phyloP scores from a whole-genome alignment of 2,113 vertebrate genomes.

The Podilymbus podiceps region DNA sequence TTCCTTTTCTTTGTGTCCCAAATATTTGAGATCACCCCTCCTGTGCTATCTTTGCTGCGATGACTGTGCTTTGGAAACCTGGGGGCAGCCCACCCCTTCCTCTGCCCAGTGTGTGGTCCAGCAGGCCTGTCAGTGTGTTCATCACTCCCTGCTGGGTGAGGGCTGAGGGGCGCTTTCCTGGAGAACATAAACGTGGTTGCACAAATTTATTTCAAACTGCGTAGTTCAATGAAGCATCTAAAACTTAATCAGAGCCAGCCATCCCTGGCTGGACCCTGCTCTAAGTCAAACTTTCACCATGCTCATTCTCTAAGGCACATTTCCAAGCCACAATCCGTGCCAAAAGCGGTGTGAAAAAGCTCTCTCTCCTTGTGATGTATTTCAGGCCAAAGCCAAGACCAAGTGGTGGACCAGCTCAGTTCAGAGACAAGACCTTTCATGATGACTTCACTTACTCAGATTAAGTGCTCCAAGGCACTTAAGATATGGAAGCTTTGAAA shows the following conservation, averaged over 20 bases:
- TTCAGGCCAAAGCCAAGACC: not conserved
- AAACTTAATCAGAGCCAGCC: not conserved
- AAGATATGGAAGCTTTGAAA: not conserved
- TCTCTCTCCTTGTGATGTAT: not conserved
- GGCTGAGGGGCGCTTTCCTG: not conserved
- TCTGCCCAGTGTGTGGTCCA: rapidly evolving
- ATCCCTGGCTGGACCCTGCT: not conserved
- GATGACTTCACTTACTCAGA: not conserved
- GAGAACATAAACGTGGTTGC: not conserved
- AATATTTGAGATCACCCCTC: not conserved
- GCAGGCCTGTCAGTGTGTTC: not conserved
- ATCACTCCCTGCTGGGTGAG: not conserved
- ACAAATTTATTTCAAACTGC: not conserved
- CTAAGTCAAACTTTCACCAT: not conserved
- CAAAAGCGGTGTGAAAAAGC: not conserved
- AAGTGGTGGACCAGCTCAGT: not conserved
- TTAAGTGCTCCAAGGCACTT: not conserved
- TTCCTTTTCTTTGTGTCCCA: not conserved
- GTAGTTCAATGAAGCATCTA: not conserved
- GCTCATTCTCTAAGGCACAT: not conserved
- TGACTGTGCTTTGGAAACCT: not conserved
- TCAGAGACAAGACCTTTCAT: not conserved
- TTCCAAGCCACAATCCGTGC: not conserved
- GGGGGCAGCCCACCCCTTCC: not conserved
- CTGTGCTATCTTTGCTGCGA: not conserved